A percentile compares a stretch with the other conserved stretches of the same genome.
These are phyloP conservation scores for Arctia plantaginis DNA, from an alignment of 2,888 invertebrate species.

Conservation along the genomic window DNA sequence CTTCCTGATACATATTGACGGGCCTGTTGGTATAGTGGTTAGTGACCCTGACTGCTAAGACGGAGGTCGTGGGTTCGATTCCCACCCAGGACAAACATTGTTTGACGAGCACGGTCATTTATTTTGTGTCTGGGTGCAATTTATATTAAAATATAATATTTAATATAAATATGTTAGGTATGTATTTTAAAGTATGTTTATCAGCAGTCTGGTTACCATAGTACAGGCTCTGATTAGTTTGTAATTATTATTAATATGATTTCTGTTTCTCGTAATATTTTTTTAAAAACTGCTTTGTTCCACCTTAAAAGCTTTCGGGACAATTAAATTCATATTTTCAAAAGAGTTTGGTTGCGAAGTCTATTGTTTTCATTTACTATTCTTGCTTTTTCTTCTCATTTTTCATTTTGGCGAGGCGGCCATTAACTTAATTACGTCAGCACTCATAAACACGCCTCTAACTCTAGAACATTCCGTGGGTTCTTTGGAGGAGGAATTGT, in stretches of 20 bases:
- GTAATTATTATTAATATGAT: neutral
- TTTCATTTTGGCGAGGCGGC: constrained; percentile 43
- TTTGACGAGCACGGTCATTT: too few relatives aligned
- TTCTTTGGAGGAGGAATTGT: constrained; percentile 36
- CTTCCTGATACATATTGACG: neutral
- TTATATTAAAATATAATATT: too few relatives aligned
- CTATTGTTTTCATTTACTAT: constrained; percentile 39
- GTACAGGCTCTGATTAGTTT: too few relatives aligned
- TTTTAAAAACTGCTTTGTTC: neutral
- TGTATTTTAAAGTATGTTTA: too few relatives aligned
- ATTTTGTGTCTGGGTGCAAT: too few relatives aligned
- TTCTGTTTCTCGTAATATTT: neutral
- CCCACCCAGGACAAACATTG: too few relatives aligned
- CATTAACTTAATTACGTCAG: constrained; percentile 53
- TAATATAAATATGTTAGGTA: too few relatives aligned
- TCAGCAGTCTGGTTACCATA: too few relatives aligned
- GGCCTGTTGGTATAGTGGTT: too few relatives aligned
- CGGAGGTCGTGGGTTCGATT: too few relatives aligned
- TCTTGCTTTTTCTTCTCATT: constrained; percentile 37
- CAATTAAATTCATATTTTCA: neutral
- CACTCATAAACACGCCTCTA: constrained; percentile 51
- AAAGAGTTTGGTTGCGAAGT: constrained; percentile 12
- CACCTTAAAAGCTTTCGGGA: neutral
- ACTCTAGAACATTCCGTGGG: constrained; percentile 44
- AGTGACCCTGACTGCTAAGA: too few relatives aligned